These are phyloP conservation scores for Elgaria multicarinata DNA, from an alignment of 2,113 vertebrate species.

Conservation along the genomic window DNA sequence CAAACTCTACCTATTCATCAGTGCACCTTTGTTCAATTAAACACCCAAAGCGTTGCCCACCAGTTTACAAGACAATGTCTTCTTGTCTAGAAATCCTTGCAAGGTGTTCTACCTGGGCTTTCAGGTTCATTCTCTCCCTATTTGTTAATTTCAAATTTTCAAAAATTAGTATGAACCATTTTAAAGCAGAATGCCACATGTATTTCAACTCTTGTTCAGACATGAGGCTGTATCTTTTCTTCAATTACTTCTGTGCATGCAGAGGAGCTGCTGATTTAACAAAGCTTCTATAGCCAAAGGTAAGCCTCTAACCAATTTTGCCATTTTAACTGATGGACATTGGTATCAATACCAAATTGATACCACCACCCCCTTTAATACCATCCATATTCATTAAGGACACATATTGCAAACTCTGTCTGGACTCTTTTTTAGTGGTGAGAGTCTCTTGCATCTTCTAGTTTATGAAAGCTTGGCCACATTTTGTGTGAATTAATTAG, in stretches of 20 bases:
- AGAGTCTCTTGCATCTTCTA: slow-evolving; percentile 20
- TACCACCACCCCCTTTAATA: slow-evolving; percentile 9
- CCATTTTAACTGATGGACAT: not conserved
- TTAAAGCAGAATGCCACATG: not conserved
- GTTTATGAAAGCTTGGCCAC: not conserved
- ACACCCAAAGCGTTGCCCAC: no score
- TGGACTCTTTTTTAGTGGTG: not conserved
- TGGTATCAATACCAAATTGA: not conserved
- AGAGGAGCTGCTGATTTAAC: not conserved
- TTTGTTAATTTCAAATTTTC: not conserved
- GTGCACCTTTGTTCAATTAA: not conserved
- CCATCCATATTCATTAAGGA: not conserved
- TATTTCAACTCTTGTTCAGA: rapidly evolving
- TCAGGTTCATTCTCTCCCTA: not conserved
- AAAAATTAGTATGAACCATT: not conserved
- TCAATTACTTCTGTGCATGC: not conserved
- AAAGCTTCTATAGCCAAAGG: not conserved
- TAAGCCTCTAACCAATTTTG: slow-evolving; percentile 36
- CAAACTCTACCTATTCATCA: not conserved
- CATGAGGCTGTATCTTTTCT: not conserved
- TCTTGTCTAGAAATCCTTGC: not conserved
- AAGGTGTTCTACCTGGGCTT: not conserved
- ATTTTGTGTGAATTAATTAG: not conserved
- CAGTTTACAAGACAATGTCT: not conserved
- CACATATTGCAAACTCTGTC: not conserved